phyloP scores from a whole-genome alignment of 2,113 vertebrate species.

The Xiphias gladius region DNA sequence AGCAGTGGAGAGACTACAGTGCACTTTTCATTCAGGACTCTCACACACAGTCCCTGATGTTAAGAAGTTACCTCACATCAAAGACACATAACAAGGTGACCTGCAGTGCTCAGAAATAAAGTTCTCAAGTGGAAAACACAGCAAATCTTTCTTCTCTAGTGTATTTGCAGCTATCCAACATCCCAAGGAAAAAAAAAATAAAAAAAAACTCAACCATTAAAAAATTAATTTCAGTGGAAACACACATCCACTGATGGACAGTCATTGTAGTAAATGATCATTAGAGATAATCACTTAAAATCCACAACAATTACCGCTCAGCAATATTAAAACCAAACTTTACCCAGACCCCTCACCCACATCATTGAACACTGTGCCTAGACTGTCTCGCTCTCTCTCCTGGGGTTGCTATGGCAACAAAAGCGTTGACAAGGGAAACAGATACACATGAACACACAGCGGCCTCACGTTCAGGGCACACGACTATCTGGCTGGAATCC shows the following conservation, averaged over 20 bases:
- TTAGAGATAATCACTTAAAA: not conserved
- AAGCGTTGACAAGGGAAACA: slow-evolving; percentile 67
- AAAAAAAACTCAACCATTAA: not conserved
- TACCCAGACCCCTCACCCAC: slow-evolving; percentile 3
- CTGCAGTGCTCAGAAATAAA: slow-evolving; percentile 7
- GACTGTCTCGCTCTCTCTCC: slow-evolving; percentile 48
- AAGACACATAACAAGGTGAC: not conserved
- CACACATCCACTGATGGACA: not conserved
- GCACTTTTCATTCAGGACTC: slow-evolving; percentile 24
- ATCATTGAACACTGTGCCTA: slow-evolving; percentile 30
- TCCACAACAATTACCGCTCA: slow-evolving; percentile 22
- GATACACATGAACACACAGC: slow-evolving; percentile 68
- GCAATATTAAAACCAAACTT: not conserved
- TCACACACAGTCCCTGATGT: not conserved
- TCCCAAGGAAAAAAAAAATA: too few species aligned
- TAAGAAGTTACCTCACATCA: slow-evolving; percentile 9
- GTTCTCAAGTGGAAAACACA: not conserved
- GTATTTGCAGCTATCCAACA: not conserved
- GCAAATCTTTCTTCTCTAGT: not conserved
- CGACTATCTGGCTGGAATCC: slow-evolving; percentile 90
- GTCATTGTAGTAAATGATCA: not conserved
- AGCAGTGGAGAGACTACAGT: not conserved
- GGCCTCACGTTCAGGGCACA: slow-evolving; percentile 89
- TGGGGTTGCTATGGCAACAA: slow-evolving; percentile 79
- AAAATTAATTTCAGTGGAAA: not conserved